Base-by-base conservation (phyloP, 2,888 invertebrate species). In the Orchesellides sinensis region DNA sequence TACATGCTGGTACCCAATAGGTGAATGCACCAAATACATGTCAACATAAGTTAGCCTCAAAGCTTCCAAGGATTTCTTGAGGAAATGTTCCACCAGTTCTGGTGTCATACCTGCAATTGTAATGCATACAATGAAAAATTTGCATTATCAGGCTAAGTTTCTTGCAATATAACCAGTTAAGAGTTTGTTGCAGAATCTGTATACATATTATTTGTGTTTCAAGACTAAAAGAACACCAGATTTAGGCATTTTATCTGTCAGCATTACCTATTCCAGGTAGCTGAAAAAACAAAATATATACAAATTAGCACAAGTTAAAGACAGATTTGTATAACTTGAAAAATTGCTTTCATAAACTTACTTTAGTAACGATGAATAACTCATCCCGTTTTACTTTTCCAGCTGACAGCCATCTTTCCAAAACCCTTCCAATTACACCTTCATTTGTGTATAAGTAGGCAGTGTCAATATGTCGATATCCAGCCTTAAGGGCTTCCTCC, bases 1-100 rank as follows among this genome's bases (percentile, higher is more conserved):
- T 8, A 80, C 32, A 52, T 86, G 84, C 12, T 82, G 32, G 10
- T 77, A 59, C 1, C 92, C 92, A 88, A 96, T 94, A 0, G 97
- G 96, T 0, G 92, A 91, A 89, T 97, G 97, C 84, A 96, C 91
- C 47, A 97, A 91, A 90, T 95, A 96, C 83, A 97, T 90, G 90
- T 97, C 97, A 45, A 97, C 89, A 89, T 96, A 97, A 65, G 94
- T 93, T 83, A 96, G 89, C 78, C 94, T 93, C 25, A 97, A 91
- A 88, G 93, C 92, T 21, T 92, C 90, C 81, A 95, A 90, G 0
- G 87, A 88, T 23, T 83, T 78, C 25, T 86, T 81, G 0, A 89
- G 65, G 75, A 86, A 88, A n/a, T 84, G 49, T 0, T 29, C 52
- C 3, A 87, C 87, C 1, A 68, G 56, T 12, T 84, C 84, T 1